A percentile compares a stretch with the other conserved stretches of the same genome.
Conservation (phyloP, 37 sponge, comb jelly and placozoan genomes). For the Agelas oroides region DNA sequence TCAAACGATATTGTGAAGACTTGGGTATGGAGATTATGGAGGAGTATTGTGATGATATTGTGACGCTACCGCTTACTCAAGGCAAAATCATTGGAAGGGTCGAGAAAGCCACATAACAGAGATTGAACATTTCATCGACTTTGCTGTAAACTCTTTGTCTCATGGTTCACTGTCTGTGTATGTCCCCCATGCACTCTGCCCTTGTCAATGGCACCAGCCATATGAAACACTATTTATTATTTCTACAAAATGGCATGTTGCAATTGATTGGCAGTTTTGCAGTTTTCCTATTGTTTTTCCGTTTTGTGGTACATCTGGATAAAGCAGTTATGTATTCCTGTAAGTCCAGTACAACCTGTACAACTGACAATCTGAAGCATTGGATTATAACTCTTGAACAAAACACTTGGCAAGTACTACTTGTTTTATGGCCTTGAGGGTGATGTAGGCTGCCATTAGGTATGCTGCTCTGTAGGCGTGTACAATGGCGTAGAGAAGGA, state of each 20-base stretch:
- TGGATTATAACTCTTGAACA: too few species aligned
- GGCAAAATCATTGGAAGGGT: conserved; percentile 60
- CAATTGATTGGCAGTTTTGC: too few species aligned
- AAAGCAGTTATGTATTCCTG: too few species aligned
- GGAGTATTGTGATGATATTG: conserved; percentile 52
- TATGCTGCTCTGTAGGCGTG: not conserved
- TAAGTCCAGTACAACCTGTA: too few species aligned
- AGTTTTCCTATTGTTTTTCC: too few species aligned
- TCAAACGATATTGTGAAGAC: conserved; percentile 49
- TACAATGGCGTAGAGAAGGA: not conserved
- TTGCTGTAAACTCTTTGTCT: not conserved
- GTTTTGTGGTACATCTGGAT: too few species aligned
- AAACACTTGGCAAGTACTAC: not conserved
- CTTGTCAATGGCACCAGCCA: too few species aligned
- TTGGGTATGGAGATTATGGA: conserved; percentile 40
- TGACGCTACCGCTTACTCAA: conserved; percentile 4
- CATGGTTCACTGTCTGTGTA: too few species aligned
- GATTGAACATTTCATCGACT: conserved; percentile 1
- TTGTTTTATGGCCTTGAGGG: not conserved
- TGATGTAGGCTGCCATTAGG: not conserved
- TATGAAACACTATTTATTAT: too few species aligned
- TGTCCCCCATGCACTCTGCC: too few species aligned
- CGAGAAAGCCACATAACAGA: conserved; percentile 19
- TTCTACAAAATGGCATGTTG: too few species aligned
- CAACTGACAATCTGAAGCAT: too few species aligned